Conservation (phyloP, 1,140 invertebrate species). For the Cataglyphis hispanica region DNA sequence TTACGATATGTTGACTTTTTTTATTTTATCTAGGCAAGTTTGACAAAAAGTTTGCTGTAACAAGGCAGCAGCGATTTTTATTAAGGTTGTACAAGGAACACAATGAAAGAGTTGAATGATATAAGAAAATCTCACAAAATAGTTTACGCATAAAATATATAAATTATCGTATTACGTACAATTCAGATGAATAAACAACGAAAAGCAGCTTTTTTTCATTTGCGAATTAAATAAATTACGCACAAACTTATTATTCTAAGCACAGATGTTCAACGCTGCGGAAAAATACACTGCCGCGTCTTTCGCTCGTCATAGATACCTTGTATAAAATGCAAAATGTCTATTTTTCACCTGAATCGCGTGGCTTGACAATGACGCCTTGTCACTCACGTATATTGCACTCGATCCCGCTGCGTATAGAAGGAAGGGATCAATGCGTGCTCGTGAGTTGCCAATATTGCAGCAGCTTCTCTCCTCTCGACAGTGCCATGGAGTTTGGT, state of each 20-base stretch:
- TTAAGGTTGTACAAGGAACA: background rate
- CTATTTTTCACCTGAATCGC: background rate
- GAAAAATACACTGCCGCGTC: conserved; percentile 10
- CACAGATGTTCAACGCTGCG: background rate
- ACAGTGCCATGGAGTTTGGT: conserved; percentile 85
- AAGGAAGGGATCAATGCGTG: conserved; percentile 66
- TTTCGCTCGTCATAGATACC: conserved; percentile 2
- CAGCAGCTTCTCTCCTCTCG: conserved; percentile 85
- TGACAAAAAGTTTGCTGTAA: background rate
- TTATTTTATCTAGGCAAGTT: background rate
- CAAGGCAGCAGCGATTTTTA: background rate
- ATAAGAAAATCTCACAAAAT: background rate
- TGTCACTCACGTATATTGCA: conserved; percentile 38
- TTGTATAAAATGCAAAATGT: conserved; percentile 40
- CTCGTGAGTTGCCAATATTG: conserved; percentile 87
- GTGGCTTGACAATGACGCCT: background rate
- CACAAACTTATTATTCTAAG: conserved; percentile 21
- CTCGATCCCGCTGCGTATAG: background rate
- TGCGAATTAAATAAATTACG: background rate
- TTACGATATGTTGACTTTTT: conserved; percentile 7
- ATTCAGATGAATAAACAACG: conserved; percentile 10
- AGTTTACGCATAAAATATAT: background rate
- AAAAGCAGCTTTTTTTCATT: conserved; percentile 3
- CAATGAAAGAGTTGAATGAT: conserved; percentile 35
- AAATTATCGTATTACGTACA: background rate